Conservation (phyloP, 2,888 invertebrate species). For the Timema cristinae region DNA sequence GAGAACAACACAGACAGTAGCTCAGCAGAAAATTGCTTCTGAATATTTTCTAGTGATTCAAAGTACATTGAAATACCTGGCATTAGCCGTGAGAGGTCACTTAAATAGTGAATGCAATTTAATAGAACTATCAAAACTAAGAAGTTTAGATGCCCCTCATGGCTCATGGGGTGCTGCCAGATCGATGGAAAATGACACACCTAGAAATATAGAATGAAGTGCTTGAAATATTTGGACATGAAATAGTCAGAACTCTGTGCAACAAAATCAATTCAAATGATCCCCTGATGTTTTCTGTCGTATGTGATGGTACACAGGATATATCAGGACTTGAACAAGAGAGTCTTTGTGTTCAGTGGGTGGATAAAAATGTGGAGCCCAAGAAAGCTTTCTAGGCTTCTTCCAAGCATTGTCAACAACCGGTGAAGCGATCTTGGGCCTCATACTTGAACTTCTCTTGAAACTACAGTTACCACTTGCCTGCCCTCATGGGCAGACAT, state of each 20-base stretch:
- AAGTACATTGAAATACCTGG: background rate
- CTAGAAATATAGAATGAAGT: background rate
- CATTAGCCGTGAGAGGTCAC: background rate
- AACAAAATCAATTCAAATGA: constrained; percentile 6
- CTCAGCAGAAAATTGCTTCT: background rate
- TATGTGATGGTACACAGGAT: background rate
- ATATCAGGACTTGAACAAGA: constrained; percentile 1
- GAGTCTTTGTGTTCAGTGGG: background rate
- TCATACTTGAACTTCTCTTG: background rate
- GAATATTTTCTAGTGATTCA: background rate
- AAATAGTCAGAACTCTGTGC: background rate
- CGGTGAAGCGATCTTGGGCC: background rate
- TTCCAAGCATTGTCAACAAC: background rate
- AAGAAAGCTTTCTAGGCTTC: constrained; percentile 2
- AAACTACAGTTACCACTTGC: background rate
- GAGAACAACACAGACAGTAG: background rate
- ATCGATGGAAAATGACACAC: background rate
- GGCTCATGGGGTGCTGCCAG: background rate
- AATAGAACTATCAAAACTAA: background rate
- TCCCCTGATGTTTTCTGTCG: background rate
- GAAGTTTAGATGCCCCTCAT: background rate
- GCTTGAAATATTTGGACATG: constrained; percentile 6
- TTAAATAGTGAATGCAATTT: background rate
- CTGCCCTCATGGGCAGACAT: background rate
- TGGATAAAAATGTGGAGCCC: background rate